Conservation (phyloP, 2,113 vertebrate genomes). For the Nothobranchius kuhntae region DNA sequence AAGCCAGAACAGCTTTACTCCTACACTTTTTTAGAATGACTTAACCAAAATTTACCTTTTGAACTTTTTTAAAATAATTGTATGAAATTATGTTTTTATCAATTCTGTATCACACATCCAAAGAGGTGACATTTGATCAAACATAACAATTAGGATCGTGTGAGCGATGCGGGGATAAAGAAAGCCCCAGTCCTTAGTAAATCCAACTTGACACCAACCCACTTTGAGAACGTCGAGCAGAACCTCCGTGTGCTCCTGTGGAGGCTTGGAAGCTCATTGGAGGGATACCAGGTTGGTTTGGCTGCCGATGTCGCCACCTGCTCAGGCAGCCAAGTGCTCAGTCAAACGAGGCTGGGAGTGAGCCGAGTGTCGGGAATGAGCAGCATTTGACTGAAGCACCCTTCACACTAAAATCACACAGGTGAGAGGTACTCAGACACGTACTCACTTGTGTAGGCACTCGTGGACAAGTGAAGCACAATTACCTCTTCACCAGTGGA, state of each 20-base stretch:
- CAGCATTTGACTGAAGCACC: constrained; percentile 70
- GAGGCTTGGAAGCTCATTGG: constrained; percentile 28
- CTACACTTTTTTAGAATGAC: too few species aligned
- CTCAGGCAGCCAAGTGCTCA: constrained; percentile 57
- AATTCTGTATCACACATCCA: too few species aligned
- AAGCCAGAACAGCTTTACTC: too few species aligned
- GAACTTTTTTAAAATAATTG: too few species aligned
- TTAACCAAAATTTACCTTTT: too few species aligned
- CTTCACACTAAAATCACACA: constrained; percentile 70
- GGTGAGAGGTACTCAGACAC: constrained; percentile 65
- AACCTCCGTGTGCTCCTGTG: constrained; percentile 33
- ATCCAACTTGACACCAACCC: too few species aligned
- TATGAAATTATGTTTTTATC: too few species aligned
- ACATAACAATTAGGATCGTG: neutral
- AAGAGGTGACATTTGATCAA: neutral
- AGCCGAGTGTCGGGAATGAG: constrained; percentile 47
- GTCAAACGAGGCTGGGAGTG: constrained; percentile 62
- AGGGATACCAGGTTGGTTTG: constrained; percentile 53
- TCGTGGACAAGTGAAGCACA: constrained; percentile 42
- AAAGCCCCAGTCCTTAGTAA: neutral
- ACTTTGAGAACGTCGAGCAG: constrained; percentile 20
- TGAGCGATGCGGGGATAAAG: constrained; percentile 14
- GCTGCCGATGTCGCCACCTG: constrained; percentile 64
- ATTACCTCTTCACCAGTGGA: constrained; percentile 52
- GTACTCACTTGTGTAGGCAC: constrained; percentile 53